Evolutionary conservation across 2,113 vertebrate genomes (phyloP).

Genomic region (Kryptolebias marmoratus): DNA sequence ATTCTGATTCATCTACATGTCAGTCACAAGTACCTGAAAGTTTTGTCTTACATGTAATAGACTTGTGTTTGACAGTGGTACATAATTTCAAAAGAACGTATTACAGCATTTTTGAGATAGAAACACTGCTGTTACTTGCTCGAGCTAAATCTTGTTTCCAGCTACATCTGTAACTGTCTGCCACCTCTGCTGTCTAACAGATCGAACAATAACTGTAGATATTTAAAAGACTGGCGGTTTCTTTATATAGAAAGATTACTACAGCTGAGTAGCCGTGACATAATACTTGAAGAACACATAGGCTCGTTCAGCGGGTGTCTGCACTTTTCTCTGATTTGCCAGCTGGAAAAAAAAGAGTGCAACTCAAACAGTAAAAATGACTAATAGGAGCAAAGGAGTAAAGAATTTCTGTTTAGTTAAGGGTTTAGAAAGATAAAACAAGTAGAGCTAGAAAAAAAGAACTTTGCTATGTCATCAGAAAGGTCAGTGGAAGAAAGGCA

Average conservation of each 20-base stretch:
- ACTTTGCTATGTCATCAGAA: slow-evolving; percentile 17
- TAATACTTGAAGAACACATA: background rate
- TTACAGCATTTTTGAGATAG: slow-evolving; percentile 8
- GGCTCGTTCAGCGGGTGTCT: background rate
- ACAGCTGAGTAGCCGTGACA: background rate
- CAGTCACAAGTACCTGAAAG: slow-evolving; percentile 6
- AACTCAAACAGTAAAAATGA: slow-evolving; percentile 8
- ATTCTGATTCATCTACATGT: slow-evolving; percentile 25
- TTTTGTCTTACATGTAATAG: slow-evolving; percentile 13
- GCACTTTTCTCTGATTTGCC: background rate
- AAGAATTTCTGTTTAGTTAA: slow-evolving; percentile 46
- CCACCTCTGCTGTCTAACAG: slow-evolving; percentile 20
- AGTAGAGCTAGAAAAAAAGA: slow-evolving; percentile 7
- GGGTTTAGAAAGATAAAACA: slow-evolving; percentile 45
- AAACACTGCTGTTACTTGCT: slow-evolving; percentile 21
- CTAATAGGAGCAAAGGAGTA: slow-evolving; percentile 7
- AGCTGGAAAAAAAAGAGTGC: slow-evolving; percentile 1
- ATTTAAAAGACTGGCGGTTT: slow-evolving; percentile 9
- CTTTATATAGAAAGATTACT: slow-evolving; percentile 9
- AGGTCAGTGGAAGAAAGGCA: slow-evolving; percentile 33
- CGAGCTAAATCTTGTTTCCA: slow-evolving; percentile 24
- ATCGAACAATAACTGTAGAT: slow-evolving; percentile 21
- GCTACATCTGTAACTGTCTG: slow-evolving; percentile 17
- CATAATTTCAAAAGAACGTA: slow-evolving; percentile 22
- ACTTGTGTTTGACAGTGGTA: slow-evolving; percentile 22